Evolutionary conservation across 1,140 invertebrate species (phyloP), one percentile per base, ranked within the genome.

Genomic region (Magallana ariakensis): DNA sequence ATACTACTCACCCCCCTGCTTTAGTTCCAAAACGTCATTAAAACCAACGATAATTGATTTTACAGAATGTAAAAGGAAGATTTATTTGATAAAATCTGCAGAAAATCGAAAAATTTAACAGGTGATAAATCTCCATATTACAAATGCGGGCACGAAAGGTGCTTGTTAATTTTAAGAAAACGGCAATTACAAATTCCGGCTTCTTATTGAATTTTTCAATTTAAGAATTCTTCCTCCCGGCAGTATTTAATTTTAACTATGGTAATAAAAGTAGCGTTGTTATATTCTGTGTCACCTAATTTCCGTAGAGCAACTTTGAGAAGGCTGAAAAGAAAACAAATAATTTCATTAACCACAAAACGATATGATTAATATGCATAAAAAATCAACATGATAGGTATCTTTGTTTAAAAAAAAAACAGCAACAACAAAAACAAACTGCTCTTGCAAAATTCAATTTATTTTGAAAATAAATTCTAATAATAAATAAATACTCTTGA

Each of bases 101-200:
- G 66, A 75, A 75, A 75, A 75, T 22, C 19, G 66, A 75, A 75
- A 75, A 75, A 75, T 26, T 75, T 75, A 75, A 75, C 66, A 75
- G 22, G 66, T 75, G 19, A 33, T 75, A 75, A 75, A 75, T 75
- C 66, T 75, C 13, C 33, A 26, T 26, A 26, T 75, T 26, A 26
- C 33, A 19, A 19, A 19, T 75, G 33, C 22, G 66, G 66, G 66
- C 33, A 26, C 13, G 33, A 26, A 70, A 70, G 66, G 22, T 75
- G 66, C 22, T 13, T 11, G 22, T 26, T 75, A 26, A 75, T 75
- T 75, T 75, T 3, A 75, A 22, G 33, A 26, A 75, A 11, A 75
- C 22, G 15, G 22, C 66, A 75, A 75, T 75, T 11, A 75, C 4
- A 26, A 26, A 26, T 75, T 75, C 22, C 10, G 26, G 33, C 33